Evolutionary conservation across 1,140 invertebrate genomes (phyloP).

Genomic region (Aleiodes sp.): DNA sequence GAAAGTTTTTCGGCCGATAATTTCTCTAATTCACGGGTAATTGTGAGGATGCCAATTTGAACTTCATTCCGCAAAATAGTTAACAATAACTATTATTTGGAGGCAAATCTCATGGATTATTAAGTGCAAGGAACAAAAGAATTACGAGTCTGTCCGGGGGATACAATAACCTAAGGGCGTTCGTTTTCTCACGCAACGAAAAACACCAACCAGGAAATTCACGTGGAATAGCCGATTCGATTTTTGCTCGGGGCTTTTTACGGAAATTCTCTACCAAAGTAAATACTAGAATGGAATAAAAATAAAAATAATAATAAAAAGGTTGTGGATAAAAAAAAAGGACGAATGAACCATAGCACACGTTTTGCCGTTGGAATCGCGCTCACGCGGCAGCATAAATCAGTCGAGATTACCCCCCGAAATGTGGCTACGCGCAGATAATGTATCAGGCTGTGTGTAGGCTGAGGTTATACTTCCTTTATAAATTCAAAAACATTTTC

Average conservation of each 20-base stretch:
- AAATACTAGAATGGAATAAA: too few relatives aligned
- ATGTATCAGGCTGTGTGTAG: neutral
- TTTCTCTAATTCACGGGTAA: too few relatives aligned
- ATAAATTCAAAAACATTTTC: neutral
- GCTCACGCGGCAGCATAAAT: constrained; percentile 43
- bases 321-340: constrained; percentile 17
- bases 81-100: neutral
- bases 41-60: too few relatives aligned
- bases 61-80: too few relatives aligned
- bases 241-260: constrained; percentile 27
- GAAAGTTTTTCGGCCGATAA: too few relatives aligned
- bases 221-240: constrained; percentile 22
- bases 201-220: neutral
- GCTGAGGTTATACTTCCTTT: neutral
- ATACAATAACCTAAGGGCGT: neutral
- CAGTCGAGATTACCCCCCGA: constrained; percentile 42
- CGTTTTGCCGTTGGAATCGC: constrained; percentile 27
- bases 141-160: neutral
- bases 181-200: constrained; percentile 1
- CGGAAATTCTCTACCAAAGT: constrained; percentile 23
- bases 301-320: constrained; percentile 1
- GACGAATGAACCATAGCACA: constrained; percentile 25
- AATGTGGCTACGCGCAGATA: constrained; percentile 24
- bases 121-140: neutral
- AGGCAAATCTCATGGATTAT: constrained; percentile 9